These are phyloP conservation scores for Macrophya alboannulata DNA, from an alignment of 2,888 invertebrate genomes.

Conservation along the genomic window DNA sequence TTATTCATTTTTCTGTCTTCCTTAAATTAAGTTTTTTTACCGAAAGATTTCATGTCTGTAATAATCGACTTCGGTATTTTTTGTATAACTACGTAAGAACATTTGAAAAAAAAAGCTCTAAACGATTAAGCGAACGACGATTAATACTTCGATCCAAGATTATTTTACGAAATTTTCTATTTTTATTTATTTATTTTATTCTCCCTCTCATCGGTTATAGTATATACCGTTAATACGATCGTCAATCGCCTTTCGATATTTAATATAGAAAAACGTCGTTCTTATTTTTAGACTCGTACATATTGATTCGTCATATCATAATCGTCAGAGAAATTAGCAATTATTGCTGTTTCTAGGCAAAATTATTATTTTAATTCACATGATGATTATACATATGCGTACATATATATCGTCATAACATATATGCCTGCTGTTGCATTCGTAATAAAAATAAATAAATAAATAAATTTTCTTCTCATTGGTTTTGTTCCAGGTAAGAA, in stretches of 20 bases:
- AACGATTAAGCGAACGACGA: neutral
- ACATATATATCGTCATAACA: neutral
- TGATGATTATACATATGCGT: neutral
- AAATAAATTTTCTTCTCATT: neutral
- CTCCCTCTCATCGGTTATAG: no score
- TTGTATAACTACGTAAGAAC: neutral
- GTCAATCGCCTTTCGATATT: neutral
- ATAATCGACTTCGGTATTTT: neutral
- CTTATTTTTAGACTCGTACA: no score
- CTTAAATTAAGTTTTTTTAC: neutral
- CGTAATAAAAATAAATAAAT: neutral
- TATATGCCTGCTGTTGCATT: no score
- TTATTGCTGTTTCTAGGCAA: neutral
- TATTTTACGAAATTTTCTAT: neutral
- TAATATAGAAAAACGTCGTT: no score
- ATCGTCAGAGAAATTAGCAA: neutral
- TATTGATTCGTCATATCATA: no score
- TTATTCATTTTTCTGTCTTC: no score
- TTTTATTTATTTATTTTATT: neutral
- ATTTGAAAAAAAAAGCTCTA: neutral
- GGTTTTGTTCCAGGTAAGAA: conserved; percentile 74
- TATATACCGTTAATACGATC: neutral
- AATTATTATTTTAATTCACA: no score
- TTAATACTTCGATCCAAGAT: conserved; percentile 1
- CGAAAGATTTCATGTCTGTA: neutral